Conservation (phyloP, 2,888 invertebrate genomes). For the Agrochola litura region DNA sequence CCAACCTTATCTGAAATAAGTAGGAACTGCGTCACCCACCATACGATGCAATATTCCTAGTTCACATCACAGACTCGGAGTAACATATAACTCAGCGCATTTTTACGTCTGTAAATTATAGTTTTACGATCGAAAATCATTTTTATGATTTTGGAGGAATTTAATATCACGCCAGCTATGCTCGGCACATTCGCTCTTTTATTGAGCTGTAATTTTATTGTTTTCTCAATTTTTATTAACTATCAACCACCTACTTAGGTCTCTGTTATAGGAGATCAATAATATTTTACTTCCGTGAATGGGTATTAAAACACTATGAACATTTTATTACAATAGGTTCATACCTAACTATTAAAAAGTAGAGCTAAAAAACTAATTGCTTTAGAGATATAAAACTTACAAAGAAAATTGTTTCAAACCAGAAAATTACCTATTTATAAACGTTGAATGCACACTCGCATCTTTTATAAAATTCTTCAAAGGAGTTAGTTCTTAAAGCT, state of each 20-base stretch:
- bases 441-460: constrained; percentile 77
- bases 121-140: constrained; percentile 91
- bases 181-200: constrained; percentile 89
- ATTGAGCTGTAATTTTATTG: constrained; percentile 90
- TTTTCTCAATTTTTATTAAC: constrained; percentile 91
- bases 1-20: constrained; percentile 33
- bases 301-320: constrained; percentile 45
- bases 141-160: constrained; percentile 90
- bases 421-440: constrained; percentile 77
- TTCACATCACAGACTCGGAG: constrained; percentile 74
- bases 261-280: constrained; percentile 79
- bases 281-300: constrained; percentile 74
- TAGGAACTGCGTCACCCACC: constrained; percentile 41
- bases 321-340: constrained; percentile 54
- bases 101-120: constrained; percentile 91
- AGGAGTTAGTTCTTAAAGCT: constrained; percentile 83
- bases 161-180: constrained; percentile 90
- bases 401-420: constrained; percentile 75
- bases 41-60: constrained; percentile 70
- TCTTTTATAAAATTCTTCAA: constrained; percentile 81
- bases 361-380: constrained; percentile 60
- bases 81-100: constrained; percentile 88
- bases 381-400: constrained; percentile 68
- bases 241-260: constrained; percentile 88
- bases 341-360: constrained; percentile 30